Conservation (phyloP, 2,888 invertebrate species). For the Caenorhabditis sp. region DNA sequence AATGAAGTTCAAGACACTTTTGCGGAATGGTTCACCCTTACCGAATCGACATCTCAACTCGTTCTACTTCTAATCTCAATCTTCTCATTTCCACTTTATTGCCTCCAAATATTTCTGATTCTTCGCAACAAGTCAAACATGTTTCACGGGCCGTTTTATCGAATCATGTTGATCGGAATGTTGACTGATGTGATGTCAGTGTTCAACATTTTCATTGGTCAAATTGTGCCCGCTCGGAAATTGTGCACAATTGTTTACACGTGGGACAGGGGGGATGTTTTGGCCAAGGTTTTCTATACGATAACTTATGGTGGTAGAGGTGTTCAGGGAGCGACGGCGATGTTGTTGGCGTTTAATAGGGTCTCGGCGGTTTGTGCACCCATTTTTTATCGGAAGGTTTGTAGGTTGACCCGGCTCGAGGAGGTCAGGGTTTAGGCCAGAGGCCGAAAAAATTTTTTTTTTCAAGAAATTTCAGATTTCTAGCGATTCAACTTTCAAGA, state of each 20-base stretch:
- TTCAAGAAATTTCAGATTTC: no score
- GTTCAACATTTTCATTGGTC: conserved; percentile 21
- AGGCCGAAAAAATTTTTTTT: no score
- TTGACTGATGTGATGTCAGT: conserved; percentile 23
- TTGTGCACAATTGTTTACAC: neutral
- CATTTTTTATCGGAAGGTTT: conserved; percentile 24
- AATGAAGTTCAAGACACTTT: no score
- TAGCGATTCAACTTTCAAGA: no score
- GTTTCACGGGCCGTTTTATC: conserved; percentile 28
- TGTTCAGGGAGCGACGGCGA: conserved; percentile 29
- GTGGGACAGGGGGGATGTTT: conserved; percentile 4
- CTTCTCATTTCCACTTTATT: conserved; percentile 3
- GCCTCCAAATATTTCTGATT: conserved; percentile 19
- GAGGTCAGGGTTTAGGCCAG: no score
- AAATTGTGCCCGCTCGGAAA: conserved; percentile 17
- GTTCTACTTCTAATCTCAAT: no score
- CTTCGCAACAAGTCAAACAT: conserved; percentile 10
- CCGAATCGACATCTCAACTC: no score
- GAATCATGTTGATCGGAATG: conserved; percentile 26
- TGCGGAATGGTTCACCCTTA: no score
- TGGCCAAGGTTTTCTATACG: conserved; percentile 21
- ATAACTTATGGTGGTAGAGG: conserved; percentile 28
- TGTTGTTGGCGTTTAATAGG: conserved; percentile 23
- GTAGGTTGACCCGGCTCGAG: no score
- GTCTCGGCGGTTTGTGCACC: conserved; percentile 27